These are phyloP conservation scores for Meles meles DNA, from an alignment of 2,113 vertebrate species.

Conservation along the genomic window DNA sequence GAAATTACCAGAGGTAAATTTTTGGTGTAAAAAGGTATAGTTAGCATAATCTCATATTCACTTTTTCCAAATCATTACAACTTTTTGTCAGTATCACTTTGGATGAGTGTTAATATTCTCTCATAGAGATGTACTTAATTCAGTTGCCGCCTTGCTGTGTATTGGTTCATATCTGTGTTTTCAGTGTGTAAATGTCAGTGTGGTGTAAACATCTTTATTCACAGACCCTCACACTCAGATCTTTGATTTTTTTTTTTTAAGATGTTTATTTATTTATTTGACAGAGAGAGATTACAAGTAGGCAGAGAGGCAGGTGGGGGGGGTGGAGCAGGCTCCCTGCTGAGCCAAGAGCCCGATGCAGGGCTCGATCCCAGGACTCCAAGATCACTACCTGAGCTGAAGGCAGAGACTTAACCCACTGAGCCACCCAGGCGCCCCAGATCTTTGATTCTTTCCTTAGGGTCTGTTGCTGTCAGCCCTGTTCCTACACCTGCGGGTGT, in stretches of 20 bases:
- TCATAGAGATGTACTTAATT: neutral
- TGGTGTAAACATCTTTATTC: neutral
- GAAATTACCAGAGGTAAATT: neutral
- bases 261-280: no score
- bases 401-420: no score
- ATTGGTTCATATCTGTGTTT: neutral
- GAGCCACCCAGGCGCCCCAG: neutral
- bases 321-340: no score
- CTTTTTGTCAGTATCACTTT: neutral
- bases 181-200: neutral
- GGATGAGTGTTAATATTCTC: neutral
- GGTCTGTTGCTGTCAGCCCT: neutral
- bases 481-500: neutral
- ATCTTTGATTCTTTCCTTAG: neutral
- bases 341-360: no score
- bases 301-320: no score
- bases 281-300: no score
- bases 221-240: neutral
- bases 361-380: no score
- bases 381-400: no score
- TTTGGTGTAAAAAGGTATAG: neutral
- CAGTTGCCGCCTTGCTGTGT: neutral
- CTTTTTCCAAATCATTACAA: neutral
- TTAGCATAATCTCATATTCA: neutral
- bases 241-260: neutral